These are phyloP conservation scores for Phrixothrix hirtus DNA, from an alignment of 2,888 invertebrate genomes.

Conservation along the genomic window DNA sequence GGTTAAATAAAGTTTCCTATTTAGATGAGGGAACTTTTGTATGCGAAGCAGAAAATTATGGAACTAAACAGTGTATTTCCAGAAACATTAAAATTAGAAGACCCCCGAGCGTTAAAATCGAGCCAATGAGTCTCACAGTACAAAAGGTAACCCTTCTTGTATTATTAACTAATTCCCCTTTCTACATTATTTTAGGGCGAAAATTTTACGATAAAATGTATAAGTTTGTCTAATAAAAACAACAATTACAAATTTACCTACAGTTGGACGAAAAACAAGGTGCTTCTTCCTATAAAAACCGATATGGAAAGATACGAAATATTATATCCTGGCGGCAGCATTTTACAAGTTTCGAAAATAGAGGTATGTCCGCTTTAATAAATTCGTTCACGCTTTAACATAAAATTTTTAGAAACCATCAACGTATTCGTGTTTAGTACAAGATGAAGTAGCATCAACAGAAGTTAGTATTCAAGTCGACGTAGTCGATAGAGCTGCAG, in stretches of 20 bases:
- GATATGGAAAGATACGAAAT: conserved; percentile 84
- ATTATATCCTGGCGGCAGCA: conserved; percentile 80
- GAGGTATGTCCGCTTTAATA: conserved; percentile 60
- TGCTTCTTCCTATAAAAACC: conserved; percentile 71
- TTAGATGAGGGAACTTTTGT: conserved; percentile 79
- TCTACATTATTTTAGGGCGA: conserved; percentile 62
- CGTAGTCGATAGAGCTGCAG: conserved; percentile 64
- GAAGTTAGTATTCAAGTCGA: conserved; percentile 68
- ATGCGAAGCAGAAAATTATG: conserved; percentile 74
- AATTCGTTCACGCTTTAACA: background rate
- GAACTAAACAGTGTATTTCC: conserved; percentile 70
- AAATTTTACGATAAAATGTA: conserved; percentile 71
- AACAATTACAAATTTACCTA: conserved; percentile 72
- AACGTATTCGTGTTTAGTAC: conserved; percentile 75
- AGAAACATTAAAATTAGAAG: conserved; percentile 64
- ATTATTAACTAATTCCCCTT: no score
- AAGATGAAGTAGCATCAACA: conserved; percentile 52
- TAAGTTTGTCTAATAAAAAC: conserved; percentile 71
- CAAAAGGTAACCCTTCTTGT: conserved; percentile 63
- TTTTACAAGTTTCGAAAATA: conserved; percentile 75
- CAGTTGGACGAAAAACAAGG: conserved; percentile 81
- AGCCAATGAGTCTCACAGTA: conserved; percentile 71
- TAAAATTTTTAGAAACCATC: conserved; percentile 68
- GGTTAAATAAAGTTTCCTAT: conserved; percentile 69
- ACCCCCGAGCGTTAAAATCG: conserved; percentile 68